Evolutionary conservation across 2,797 vertebrate species (phyloP).

Genomic region (Heterohyrax brucei): DNA sequence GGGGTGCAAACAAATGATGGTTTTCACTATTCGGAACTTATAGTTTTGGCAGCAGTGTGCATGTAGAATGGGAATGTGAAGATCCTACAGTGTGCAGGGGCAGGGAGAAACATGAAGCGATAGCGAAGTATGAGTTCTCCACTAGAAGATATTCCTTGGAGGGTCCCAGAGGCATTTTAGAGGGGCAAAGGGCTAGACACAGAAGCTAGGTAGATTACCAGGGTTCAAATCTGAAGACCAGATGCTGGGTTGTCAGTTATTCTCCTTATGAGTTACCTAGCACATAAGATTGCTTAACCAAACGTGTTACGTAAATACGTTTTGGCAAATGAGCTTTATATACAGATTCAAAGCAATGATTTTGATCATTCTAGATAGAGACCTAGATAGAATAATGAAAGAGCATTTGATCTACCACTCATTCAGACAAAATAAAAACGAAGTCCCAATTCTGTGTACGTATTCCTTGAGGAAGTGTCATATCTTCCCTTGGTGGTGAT

Average conservation of each 20-base stretch:
- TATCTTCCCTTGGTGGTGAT: neutral
- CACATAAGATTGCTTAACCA: neutral
- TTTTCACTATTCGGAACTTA: neutral
- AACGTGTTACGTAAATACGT: neutral
- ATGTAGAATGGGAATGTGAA: neutral
- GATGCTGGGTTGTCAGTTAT: neutral
- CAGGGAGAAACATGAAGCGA: neutral
- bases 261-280: neutral
- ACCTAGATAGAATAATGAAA: neutral
- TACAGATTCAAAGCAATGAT: neutral
- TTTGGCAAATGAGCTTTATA: neutral
- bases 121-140: neutral
- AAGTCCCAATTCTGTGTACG: neutral
- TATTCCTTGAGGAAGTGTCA: neutral
- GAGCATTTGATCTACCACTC: neutral
- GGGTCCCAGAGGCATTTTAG: neutral
- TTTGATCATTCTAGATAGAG: neutral
- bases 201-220: neutral
- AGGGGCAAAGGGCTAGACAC: neutral
- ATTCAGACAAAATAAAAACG: neutral
- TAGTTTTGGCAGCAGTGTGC: neutral
- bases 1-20: neutral
- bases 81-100: neutral
- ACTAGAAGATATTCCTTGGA: neutral
- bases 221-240: neutral